Base-by-base conservation (phyloP, 2,888 invertebrate species). In the Nebria brevicollis region DNA sequence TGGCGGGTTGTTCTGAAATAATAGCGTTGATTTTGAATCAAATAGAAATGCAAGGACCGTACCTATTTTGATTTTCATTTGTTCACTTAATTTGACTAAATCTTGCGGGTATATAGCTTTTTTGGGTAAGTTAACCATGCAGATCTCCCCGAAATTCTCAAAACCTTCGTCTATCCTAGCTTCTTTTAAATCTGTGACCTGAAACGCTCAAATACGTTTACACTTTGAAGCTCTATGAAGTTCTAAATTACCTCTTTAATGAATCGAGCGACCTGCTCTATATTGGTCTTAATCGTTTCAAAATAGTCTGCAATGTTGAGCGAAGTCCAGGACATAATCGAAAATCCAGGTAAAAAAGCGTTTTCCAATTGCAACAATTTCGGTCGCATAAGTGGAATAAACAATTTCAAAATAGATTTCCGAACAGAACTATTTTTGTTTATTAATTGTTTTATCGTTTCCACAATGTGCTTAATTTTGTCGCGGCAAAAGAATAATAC, bases 311-410 rank as follows among this genome's bases (percentile, higher is more conserved):
- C 91, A 84, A 95, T 93, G 86, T 94, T 94, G 84, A 95, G 91
- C 0, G 96, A 96, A 0, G 95, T 93, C 97, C 97, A 97, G 0
- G 95, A 95, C 20, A 96, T 92, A 0, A 93, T 93, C 0, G 94
- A 94, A 11, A 96, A 88, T 0, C 94, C 96, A 0, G 96, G 94
- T 87, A 93, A 92, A 83, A 96, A 93, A 0, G 93, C 92, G 76
- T 91, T 90, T 83, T 95, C 95, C 84, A 95, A 87, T 86, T 93
- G 93, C 82, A 93, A 90, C 11, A 96, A 88, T 82, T 93, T 92
- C 3, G 93, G 91, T 76, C 93, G 92, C 87, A 95, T 92, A 77
- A 96, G 89, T 54, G 94, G 94, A 64, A 94, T 88, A 86, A 95
- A 95, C 25, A 95, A 87, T 82, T 91, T 89, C 1, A 94, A 94